Conservation (phyloP, 2,113 vertebrate species). For the Corydoras sp. region DNA sequence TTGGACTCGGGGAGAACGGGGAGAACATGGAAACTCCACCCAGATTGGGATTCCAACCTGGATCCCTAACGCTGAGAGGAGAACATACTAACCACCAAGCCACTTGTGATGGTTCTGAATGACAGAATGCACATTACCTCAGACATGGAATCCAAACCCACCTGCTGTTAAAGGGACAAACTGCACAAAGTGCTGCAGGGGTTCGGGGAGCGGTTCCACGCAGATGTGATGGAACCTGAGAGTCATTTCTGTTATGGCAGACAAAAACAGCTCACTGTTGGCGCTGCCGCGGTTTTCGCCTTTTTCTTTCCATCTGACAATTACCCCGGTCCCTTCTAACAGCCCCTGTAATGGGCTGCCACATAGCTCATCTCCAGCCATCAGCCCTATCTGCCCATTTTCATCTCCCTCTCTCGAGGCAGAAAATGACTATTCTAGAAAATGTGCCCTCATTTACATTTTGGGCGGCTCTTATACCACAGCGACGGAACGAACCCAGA, state of each 20-base stretch:
- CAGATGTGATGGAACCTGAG: slow-evolving; percentile 17
- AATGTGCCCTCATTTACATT: too few species aligned
- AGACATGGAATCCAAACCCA: too few species aligned
- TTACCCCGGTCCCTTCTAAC: slow-evolving; percentile 44
- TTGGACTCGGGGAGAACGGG: too few species aligned
- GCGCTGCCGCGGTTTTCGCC: slow-evolving; percentile 26
- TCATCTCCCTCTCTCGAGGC: background rate
- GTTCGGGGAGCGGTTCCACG: background rate
- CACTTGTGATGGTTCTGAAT: too few species aligned
- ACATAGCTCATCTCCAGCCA: slow-evolving; percentile 33
- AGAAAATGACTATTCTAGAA: too few species aligned
- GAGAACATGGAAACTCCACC: too few species aligned
- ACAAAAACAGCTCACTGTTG: slow-evolving; percentile 43
- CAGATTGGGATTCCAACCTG: too few species aligned
- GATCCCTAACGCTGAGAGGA: too few species aligned
- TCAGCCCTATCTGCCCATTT: slow-evolving; percentile 20
- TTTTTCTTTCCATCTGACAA: slow-evolving; percentile 38
- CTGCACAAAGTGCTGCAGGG: background rate
- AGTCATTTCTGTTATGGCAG: slow-evolving; percentile 57
- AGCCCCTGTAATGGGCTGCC: slow-evolving; percentile 44
- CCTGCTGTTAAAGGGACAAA: background rate
- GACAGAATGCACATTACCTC: too few species aligned
- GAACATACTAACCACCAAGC: too few species aligned
- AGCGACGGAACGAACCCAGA: too few species aligned
- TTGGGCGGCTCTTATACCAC: too few species aligned